phyloP scores from a whole-genome alignment of 2,888 invertebrate species.

The Coenonympha glycerion region DNA sequence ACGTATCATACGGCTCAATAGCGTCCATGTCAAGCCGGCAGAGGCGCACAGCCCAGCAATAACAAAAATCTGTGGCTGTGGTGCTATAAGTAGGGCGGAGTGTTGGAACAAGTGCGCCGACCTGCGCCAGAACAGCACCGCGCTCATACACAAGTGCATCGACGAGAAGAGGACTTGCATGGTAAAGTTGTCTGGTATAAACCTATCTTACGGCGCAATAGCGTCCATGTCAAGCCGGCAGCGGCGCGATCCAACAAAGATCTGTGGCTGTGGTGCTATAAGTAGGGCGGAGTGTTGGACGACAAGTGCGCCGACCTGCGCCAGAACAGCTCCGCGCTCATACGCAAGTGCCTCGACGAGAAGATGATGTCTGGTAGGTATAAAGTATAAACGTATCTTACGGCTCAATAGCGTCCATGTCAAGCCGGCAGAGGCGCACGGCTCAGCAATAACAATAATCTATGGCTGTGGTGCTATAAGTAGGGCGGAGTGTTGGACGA shows the following conservation, averaged over 20 bases:
- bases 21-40: no score
- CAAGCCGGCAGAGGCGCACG: no score
- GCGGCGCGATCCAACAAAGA: slow-evolving; percentile 86
- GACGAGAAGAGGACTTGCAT: slow-evolving; percentile 86
- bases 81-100: no score
- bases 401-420: no score
- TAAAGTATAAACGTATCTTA: no score
- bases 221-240: slow-evolving; percentile 85
- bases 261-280: slow-evolving; percentile 88
- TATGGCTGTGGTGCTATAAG: no score
- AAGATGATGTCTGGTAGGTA: no score
- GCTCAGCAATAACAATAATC: no score
- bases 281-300: slow-evolving; percentile 85
- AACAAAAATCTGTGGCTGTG: no score
- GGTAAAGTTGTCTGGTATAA: no score
- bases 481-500: slow-evolving; percentile 26
- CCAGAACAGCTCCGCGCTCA: slow-evolving; percentile 75
- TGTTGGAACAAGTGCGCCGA: slow-evolving; percentile 56
- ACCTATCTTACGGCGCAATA: slow-evolving; percentile 68
- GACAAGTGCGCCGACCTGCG: slow-evolving; percentile 81
- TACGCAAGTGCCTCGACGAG: slow-evolving; percentile 85
- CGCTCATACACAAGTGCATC: slow-evolving; percentile 82
- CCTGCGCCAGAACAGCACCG: slow-evolving; percentile 75
- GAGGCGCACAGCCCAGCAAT: no score
- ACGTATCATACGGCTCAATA: no score